These are phyloP conservation scores for Coelopa frigida DNA, from an alignment of 1,140 invertebrate genomes.

Conservation along the genomic window DNA sequence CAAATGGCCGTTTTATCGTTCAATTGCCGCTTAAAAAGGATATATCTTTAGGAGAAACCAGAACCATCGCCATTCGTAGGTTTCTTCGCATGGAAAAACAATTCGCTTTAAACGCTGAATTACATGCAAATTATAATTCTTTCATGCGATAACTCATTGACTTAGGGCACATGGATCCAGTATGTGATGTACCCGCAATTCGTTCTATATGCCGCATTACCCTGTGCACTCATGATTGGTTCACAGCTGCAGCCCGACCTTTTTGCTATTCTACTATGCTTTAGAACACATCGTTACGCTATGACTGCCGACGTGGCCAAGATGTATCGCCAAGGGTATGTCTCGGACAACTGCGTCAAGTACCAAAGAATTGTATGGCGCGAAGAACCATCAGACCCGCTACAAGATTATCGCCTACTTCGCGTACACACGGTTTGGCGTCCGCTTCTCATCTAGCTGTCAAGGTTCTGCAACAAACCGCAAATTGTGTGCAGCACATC, in stretches of 20 bases:
- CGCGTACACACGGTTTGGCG: slow-evolving; percentile 33
- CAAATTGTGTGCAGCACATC: slow-evolving; percentile 11
- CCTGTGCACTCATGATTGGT: slow-evolving; percentile 17
- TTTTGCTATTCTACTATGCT: slow-evolving; percentile 35
- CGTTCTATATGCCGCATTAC: slow-evolving; percentile 33
- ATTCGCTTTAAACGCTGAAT: too few species aligned
- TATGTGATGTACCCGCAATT: too few species aligned
- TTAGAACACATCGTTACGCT: slow-evolving; percentile 29
- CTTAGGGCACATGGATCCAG: too few species aligned
- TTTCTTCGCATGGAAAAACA: too few species aligned
- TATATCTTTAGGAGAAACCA: too few species aligned
- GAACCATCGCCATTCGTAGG: too few species aligned
- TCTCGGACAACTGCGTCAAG: slow-evolving; percentile 15
- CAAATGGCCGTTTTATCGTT: too few species aligned
- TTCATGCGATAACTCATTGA: too few species aligned
- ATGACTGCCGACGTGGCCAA: slow-evolving; percentile 23
- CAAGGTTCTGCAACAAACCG: slow-evolving; percentile 19
- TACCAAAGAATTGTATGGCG: slow-evolving; percentile 43
- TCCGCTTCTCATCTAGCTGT: slow-evolving; percentile 32
- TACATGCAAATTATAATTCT: too few species aligned
- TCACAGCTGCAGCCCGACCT: slow-evolving; percentile 15
- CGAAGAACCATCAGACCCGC: slow-evolving; percentile 13
- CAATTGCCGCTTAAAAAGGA: too few species aligned
- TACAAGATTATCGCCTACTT: slow-evolving; percentile 13
- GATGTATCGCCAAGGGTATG: slow-evolving; percentile 32